Evolutionary conservation across 1,140 invertebrate species (phyloP), one percentile per base, ranked within the genome.

Genomic region (Fopius arisanus): DNA sequence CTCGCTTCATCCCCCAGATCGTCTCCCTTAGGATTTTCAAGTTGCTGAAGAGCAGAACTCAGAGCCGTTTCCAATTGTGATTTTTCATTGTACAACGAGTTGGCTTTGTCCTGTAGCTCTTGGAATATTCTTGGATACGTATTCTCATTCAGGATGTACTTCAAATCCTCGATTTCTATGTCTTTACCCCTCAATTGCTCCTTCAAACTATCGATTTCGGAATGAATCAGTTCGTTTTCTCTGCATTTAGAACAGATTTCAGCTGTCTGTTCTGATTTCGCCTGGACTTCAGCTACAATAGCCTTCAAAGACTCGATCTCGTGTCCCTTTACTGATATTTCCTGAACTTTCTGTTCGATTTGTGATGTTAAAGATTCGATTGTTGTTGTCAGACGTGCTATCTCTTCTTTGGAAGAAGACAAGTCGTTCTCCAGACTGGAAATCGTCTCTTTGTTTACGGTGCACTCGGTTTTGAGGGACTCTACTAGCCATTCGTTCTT

Each of bases 41-140:
- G 26, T 19, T 14, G 59, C 26, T 80, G 33, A 6, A 37, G 59
- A 3, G 67, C 43, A 10, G 19, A 14, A 54, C 19, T 63, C 23
- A 82, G 70, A 1, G 76, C 62, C 16, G 66, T 10, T 59, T 86
- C 79, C n/a, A 87, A 6, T 3, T 82, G 75, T 0, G 75, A 68
- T 12, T 84, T 87, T 14, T 88, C 86, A 6, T 85, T 83, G 51
- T 88, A 85, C 5, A 88, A 29, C 14, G 69, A 75, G 77, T 88
- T 85, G 0, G 88, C 82, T 10, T 79, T 84, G 3, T 87, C 83
- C 65, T 88, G 87, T 26, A 88, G 74, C 12, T 85, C 80, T 40
- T 87, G 83, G 9, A 87, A 75, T 5, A 88, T 83, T 9, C 37
- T 69, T 0, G 85, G 85, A 73, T 84, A 85, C 0, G 83, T 83